Base-by-base conservation (phyloP, 2,888 invertebrate genomes). In the Drosophila nigritarsus region DNA sequence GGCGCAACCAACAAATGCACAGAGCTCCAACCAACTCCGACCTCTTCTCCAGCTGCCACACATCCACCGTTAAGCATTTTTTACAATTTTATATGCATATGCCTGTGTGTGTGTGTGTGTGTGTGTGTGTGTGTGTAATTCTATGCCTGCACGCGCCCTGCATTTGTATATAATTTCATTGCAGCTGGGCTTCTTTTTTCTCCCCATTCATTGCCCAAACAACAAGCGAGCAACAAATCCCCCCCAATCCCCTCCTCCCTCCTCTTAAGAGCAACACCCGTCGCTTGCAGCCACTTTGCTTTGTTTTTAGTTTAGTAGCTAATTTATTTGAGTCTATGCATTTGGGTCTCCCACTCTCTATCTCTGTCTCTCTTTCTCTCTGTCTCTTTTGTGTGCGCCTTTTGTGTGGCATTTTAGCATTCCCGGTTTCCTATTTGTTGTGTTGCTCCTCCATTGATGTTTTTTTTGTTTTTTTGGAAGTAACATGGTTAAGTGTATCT, bases 321-420 rank as follows among this genome's bases (percentile, higher is more conserved):
- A 87, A 87, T 87, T 87, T 87, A 87, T 87, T 89, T 87, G 87
- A 79, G 66, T 74, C 78, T 79, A 80, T 87, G 87, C 80, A 83
- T 83, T 80, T 85, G 80, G 77, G 77, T 82, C 61, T 58, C 73
- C 70, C 48, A 59, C 36, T 38, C 20, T n/a, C n/a, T 29, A 13
- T 15, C 40, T 24, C 36, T 27, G 18, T 54, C 6, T 38, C n/a
- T 20, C 55, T 8, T 6, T 2, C 27, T 49, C 27, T 49, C 49
- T 29, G n/a, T 40, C 18, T 63, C 20, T 61, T 67, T 62, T 68
- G 50, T 64, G 45, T 65, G 63, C 53, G 54, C 64, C 85, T 72
- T 83, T 83, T 80, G 64, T 77, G 66, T 74, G 77, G 54, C 70
- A 70, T 68, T 82, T 73, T 59, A 76, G 66, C 62, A 67, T 71